A percentile compares a stretch with the other conserved stretches of the same genome.
phyloP scores from a whole-genome alignment of 2,113 vertebrate species.

The Tyrannus savana region DNA sequence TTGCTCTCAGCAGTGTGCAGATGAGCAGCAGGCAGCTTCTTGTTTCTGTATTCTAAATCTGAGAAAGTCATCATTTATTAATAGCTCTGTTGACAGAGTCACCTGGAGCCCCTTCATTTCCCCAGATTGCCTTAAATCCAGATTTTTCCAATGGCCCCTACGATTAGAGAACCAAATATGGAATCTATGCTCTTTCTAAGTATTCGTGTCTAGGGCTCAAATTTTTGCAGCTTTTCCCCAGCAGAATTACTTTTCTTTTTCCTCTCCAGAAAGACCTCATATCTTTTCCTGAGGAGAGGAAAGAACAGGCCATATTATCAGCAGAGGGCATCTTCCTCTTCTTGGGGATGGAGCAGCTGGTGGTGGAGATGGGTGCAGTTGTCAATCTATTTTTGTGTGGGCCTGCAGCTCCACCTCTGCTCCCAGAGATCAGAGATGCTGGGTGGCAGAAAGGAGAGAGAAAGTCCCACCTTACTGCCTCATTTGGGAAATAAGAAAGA shows the following conservation, averaged over 20 bases:
- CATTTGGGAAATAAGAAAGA: background rate
- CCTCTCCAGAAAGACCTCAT: background rate
- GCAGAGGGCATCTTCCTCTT: background rate
- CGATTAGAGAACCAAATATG: background rate
- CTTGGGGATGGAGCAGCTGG: background rate
- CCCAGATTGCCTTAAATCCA: background rate
- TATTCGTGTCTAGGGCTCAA: background rate
- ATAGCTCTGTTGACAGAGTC: background rate
- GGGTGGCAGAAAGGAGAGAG: background rate
- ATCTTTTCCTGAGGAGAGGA: background rate
- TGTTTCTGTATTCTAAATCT: background rate
- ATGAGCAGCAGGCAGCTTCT: slow-evolving; percentile 23
- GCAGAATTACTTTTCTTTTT: background rate
- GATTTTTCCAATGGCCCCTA: background rate
- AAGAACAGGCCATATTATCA: background rate
- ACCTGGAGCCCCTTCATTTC: background rate
- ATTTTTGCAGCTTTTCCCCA: background rate
- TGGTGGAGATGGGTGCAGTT: background rate
- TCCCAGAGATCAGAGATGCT: background rate
- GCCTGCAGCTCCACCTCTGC: background rate
- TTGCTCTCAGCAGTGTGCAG: slow-evolving; percentile 15
- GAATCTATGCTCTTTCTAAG: background rate
- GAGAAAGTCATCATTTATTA: slow-evolving; percentile 23
- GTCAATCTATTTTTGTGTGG: background rate
- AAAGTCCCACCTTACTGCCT: background rate